These are phyloP conservation scores for Steromphala cineraria DNA, from an alignment of 2,888 invertebrate genomes.

Conservation along the genomic window DNA sequence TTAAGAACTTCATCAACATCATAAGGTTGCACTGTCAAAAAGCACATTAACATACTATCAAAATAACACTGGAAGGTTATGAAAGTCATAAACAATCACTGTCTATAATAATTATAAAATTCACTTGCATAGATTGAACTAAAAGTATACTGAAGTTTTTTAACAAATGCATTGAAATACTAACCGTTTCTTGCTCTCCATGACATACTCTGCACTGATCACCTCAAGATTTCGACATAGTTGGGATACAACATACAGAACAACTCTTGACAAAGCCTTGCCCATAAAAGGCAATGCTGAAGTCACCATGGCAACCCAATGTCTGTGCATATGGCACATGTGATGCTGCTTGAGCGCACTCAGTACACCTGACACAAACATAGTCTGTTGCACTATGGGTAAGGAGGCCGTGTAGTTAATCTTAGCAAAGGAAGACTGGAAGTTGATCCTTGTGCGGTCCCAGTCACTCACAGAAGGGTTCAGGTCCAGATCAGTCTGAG, in stretches of 20 bases:
- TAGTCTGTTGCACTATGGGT: conserved; percentile 82
- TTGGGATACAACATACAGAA: conserved; percentile 87
- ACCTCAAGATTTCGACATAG: conserved; percentile 87
- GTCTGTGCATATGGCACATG: conserved; percentile 85
- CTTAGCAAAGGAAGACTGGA: conserved; percentile 62
- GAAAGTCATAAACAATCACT: too few species aligned
- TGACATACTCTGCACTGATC: conserved; percentile 75
- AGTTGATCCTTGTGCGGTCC: conserved; percentile 64
- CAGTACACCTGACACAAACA: conserved; percentile 87
- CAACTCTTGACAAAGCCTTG: conserved; percentile 85
- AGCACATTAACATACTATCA: neutral
- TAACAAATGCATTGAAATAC: neutral
- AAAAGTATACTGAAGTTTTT: too few species aligned
- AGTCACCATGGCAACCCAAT: conserved; percentile 89
- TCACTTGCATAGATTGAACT: too few species aligned
- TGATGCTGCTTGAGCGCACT: conserved; percentile 85
- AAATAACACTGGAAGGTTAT: too few species aligned
- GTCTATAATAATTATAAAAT: too few species aligned
- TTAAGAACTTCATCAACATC: too few species aligned
- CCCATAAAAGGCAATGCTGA: conserved; percentile 87
- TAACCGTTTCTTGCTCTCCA: conserved; percentile 46
- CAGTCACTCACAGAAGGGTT: conserved; percentile 64
- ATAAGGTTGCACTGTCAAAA: too few species aligned
- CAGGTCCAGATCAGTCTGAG: conserved; percentile 35
- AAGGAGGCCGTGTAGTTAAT: conserved; percentile 62